Conservation (phyloP, 2,888 invertebrate genomes). For the Tethea ocularis region DNA sequence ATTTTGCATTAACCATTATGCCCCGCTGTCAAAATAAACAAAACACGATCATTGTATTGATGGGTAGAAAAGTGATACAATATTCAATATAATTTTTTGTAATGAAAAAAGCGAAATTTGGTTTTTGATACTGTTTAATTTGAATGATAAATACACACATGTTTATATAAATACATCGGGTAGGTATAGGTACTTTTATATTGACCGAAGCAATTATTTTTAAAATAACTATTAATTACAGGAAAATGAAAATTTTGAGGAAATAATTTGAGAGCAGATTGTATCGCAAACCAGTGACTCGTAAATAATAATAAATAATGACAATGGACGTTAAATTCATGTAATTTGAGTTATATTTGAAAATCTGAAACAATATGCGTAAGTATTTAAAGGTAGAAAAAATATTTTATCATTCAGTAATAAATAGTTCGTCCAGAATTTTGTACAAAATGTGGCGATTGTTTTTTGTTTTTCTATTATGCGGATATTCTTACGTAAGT, state of each 20-base stretch:
- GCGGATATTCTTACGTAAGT: conserved; percentile 33
- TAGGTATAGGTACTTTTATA: neutral
- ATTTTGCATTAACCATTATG: too few relatives aligned
- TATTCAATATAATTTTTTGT: too few relatives aligned
- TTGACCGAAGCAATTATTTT: neutral
- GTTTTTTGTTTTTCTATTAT: conserved; percentile 23
- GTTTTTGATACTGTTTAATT: too few relatives aligned
- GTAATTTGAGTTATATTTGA: neutral
- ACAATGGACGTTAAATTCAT: neutral
- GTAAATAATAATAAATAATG: neutral
- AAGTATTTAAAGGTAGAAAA: neutral
- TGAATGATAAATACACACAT: too few relatives aligned
- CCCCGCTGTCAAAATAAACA: too few relatives aligned
- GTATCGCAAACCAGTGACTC: neutral
- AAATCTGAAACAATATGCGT: neutral
- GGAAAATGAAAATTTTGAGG: neutral
- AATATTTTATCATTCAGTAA: neutral
- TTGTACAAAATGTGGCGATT: conserved; percentile 22
- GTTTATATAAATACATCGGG: too few relatives aligned
- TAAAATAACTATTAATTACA: neutral
- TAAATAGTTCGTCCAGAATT: neutral
- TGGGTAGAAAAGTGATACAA: too few relatives aligned
- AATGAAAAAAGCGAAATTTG: too few relatives aligned
- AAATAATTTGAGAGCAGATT: neutral
- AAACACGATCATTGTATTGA: too few relatives aligned